Evolutionary conservation across 2,113 vertebrate genomes (phyloP).

Genomic region (Calyptomena viridis): DNA sequence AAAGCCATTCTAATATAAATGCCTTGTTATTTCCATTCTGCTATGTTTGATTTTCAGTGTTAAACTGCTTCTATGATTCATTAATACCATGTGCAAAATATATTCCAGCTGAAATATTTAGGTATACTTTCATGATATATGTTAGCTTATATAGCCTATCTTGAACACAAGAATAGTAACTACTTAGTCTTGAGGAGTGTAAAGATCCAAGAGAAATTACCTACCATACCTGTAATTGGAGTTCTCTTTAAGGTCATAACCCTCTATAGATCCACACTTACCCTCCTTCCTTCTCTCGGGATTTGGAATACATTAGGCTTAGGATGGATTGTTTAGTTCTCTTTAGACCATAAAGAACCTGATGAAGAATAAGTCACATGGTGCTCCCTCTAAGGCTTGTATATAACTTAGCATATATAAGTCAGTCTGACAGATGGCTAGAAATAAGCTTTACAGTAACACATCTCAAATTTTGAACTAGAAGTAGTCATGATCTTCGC

Average conservation of each 20-base stretch:
- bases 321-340: slow-evolving; percentile 50
- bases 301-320: slow-evolving; percentile 59
- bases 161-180: not conserved
- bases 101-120: slow-evolving; percentile 14
- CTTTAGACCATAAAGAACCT: slow-evolving; percentile 45
- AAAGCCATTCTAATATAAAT: not conserved
- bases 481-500: not conserved
- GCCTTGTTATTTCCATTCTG: not conserved
- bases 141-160: not conserved
- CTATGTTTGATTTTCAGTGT: slow-evolving; percentile 2
- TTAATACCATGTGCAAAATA: not conserved
- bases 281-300: slow-evolving; percentile 13
- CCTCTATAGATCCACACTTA: slow-evolving; percentile 57
- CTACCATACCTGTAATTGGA: slow-evolving; percentile 56
- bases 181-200: not conserved
- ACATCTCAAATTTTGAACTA: not conserved
- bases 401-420: not conserved
- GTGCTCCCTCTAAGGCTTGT: not conserved
- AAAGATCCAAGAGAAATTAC: slow-evolving; percentile 60
- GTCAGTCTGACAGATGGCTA: not conserved
- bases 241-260: slow-evolving; percentile 62
- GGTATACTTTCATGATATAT: not conserved
- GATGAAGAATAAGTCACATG: slow-evolving; percentile 15
- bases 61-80: slow-evolving; percentile 13
- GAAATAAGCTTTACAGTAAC: not conserved